A percentile compares a stretch with the other conserved stretches of the same genome.
Conservation (phyloP, 1,140 invertebrate species). For the Drosophila kanapiae region DNA sequence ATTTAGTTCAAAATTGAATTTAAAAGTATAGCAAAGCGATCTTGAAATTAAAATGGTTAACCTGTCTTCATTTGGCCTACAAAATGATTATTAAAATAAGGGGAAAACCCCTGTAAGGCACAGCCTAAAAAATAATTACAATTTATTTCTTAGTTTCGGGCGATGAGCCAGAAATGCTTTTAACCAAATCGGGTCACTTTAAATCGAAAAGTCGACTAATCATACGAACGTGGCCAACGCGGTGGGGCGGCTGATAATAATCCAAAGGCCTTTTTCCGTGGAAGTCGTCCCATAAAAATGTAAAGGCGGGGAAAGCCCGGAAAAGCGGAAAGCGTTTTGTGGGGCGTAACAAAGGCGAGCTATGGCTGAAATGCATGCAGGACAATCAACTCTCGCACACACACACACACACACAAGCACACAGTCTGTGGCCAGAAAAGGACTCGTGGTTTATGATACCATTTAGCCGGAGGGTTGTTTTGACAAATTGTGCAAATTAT, state of each 20-base stretch:
- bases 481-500: conserved; percentile 85
- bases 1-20: too few species aligned
- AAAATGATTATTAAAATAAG: too few species aligned
- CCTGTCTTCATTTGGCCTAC: too few species aligned
- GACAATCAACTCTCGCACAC: conserved; percentile 61
- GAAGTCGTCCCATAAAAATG: conserved; percentile 29
- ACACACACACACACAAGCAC: conserved; percentile 5
- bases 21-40: too few species aligned
- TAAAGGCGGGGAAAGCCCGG: background rate
- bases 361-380: conserved; percentile 58
- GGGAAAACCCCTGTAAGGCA: too few species aligned
- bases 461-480: conserved; percentile 83
- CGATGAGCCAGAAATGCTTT: conserved; percentile 2
- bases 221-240: conserved; percentile 27
- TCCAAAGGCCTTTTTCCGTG: conserved; percentile 33
- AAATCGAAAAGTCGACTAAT: conserved; percentile 36
- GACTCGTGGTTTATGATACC: conserved; percentile 68
- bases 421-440: conserved; percentile 19
- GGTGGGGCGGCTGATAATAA: conserved; percentile 19
- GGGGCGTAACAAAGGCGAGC: conserved; percentile 50
- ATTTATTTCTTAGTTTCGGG: too few species aligned
- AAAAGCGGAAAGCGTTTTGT: conserved; percentile 40
- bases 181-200: conserved; percentile 5
- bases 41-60: too few species aligned
- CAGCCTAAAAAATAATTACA: too few species aligned